Conservation (phyloP, 2,113 vertebrate genomes). For the Myrmophylax atrothorax region DNA sequence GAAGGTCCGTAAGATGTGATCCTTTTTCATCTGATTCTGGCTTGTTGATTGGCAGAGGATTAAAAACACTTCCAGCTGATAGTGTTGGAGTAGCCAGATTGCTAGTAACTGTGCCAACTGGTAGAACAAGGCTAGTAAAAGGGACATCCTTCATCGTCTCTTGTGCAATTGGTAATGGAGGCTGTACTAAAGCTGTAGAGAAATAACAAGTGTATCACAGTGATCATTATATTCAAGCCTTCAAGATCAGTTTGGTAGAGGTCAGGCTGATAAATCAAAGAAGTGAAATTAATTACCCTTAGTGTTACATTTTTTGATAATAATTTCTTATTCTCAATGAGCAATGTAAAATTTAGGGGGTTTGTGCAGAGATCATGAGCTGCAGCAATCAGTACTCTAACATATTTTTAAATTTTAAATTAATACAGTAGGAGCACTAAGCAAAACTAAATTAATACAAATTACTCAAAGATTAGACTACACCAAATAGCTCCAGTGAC, state of each 20-base stretch:
- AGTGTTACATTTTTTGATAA: neutral
- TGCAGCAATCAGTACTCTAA: neutral
- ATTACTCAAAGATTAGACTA: neutral
- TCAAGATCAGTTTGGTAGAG: neutral
- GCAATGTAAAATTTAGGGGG: neutral
- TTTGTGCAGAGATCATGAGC: neutral
- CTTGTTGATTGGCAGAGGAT: conserved; percentile 79
- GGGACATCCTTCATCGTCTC: conserved; percentile 88
- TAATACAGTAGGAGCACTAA: neutral
- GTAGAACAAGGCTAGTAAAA: conserved; percentile 86
- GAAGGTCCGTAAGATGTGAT: conserved; percentile 80
- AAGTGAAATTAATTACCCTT: neutral
- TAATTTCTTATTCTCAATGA: neutral
- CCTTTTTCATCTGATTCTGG: conserved; percentile 82
- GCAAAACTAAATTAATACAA: neutral
- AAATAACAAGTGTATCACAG: neutral
- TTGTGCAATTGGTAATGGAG: conserved; percentile 83
- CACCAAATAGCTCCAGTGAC: neutral
- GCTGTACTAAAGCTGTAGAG: conserved; percentile 83
- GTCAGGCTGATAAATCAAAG: neutral
- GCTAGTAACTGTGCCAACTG: conserved; percentile 77
- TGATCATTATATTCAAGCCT: neutral
- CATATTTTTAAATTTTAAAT: neutral
- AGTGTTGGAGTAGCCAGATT: conserved; percentile 75
- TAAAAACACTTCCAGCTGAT: conserved; percentile 86